These are phyloP conservation scores for Cryptus viduatorius DNA, from an alignment of 2,888 invertebrate species.

Conservation along the genomic window DNA sequence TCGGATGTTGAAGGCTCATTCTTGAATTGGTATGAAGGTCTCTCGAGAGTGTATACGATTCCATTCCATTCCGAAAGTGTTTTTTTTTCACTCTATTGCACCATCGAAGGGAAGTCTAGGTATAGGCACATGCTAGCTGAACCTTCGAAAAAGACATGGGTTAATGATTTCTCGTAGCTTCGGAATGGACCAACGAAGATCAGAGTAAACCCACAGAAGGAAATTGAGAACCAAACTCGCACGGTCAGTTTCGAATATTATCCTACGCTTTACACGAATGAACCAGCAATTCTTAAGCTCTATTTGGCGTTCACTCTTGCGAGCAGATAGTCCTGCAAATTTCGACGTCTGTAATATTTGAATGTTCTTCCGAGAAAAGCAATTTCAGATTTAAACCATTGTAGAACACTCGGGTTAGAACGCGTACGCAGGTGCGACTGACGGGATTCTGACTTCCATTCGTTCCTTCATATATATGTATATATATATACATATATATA, in stretches of 20 bases:
- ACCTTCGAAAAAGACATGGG: constrained; percentile 51
- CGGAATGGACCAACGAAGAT: constrained; percentile 26
- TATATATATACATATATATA: background rate
- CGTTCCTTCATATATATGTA: background rate
- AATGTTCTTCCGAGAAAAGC: constrained; percentile 59
- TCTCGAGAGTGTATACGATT: constrained; percentile 14
- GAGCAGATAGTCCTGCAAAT: background rate
- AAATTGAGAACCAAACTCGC: constrained; percentile 36
- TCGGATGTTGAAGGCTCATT: constrained; percentile 60
- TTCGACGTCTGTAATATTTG: constrained; percentile 34
- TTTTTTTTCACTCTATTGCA: constrained; percentile 19
- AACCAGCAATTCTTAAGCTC: constrained; percentile 9
- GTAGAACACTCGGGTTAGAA: constrained; percentile 53
- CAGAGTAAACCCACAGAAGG: background rate
- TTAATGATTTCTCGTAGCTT: constrained; percentile 58
- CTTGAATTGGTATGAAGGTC: constrained; percentile 59
- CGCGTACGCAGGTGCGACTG: constrained; percentile 58
- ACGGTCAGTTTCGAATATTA: constrained; percentile 20
- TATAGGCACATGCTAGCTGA: constrained; percentile 23
- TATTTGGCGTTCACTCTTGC: background rate
- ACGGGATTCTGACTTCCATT: constrained; percentile 37
- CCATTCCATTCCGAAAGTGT: constrained; percentile 28
- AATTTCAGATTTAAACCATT: constrained; percentile 58
- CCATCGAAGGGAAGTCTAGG: constrained; percentile 39
- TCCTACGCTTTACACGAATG: background rate